Conservation (phyloP, 2,797 vertebrate genomes). For the Cossypha heuglini region DNA sequence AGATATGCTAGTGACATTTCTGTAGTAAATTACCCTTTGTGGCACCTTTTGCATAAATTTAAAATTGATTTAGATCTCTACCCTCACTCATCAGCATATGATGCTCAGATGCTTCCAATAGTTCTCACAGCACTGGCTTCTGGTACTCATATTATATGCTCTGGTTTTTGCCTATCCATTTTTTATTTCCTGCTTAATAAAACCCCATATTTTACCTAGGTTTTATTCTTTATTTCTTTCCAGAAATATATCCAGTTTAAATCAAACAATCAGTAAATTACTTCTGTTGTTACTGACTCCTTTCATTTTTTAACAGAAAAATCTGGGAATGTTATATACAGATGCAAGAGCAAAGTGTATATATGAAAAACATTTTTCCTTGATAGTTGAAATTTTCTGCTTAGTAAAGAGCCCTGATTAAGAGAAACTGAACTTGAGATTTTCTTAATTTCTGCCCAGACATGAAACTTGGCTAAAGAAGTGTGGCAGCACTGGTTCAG, state of each 20-base stretch:
- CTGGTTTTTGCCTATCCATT: not conserved
- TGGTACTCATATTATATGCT: not conserved
- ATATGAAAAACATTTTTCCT: not conserved
- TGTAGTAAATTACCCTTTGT: not conserved
- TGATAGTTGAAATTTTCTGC: not conserved
- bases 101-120: not conserved
- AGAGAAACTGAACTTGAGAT: not conserved
- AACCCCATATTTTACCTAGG: not conserved
- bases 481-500: accelerated
- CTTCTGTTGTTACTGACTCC: not conserved
- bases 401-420: not conserved
- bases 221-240: not conserved
- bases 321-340: not conserved
- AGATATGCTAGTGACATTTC: not conserved
- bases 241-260: not conserved
- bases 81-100: not conserved
- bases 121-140: not conserved
- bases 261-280: not conserved
- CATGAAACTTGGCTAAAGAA: not conserved
- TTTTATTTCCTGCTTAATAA: not conserved
- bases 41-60: not conserved
- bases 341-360: not conserved
- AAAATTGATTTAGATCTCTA: not conserved
- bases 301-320: not conserved
- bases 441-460: not conserved